phyloP scores from a whole-genome alignment of 2,888 invertebrate genomes.

The Oligia fasciuncula region DNA sequence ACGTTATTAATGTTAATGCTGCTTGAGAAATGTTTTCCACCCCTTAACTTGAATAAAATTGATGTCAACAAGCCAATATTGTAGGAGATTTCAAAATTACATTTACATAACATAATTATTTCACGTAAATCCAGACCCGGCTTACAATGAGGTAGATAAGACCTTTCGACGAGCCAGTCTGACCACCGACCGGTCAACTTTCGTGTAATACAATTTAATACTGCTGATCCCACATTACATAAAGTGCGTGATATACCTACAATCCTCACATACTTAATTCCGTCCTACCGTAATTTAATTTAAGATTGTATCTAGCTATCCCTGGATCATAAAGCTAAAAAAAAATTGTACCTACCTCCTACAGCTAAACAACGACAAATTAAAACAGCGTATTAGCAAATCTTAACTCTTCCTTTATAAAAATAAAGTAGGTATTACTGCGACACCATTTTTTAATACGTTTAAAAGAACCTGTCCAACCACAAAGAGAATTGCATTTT shows the following conservation, averaged over 20 bases:
- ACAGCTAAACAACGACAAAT: constrained; percentile 2
- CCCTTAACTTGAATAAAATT: constrained; percentile 16
- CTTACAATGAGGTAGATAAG: not conserved
- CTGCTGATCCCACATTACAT: not conserved
- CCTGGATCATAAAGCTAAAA: constrained; percentile 40
- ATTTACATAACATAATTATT: constrained; percentile 45
- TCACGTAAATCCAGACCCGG: constrained; percentile 18
- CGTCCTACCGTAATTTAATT: constrained; percentile 16
- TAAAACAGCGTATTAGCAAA: not conserved
- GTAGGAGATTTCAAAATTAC: constrained; percentile 17
- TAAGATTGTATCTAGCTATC: constrained; percentile 12
- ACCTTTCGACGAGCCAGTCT: no score
- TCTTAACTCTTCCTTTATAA: not conserved
- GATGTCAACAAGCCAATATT: constrained; percentile 16
- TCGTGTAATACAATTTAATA: not conserved
- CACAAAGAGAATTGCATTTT: constrained; percentile 11
- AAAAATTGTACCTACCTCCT: not conserved
- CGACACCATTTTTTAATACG: not conserved
- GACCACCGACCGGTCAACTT: not conserved
- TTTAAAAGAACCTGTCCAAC: constrained; percentile 2
- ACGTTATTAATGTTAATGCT: not conserved
- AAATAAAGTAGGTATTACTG: constrained; percentile 21
- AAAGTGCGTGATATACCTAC: not conserved
- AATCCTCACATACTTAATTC: not conserved
- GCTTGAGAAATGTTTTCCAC: constrained; percentile 5